Evolutionary conservation across 2,113 vertebrate genomes (phyloP).

Genomic region (Mormyrus iriodes): DNA sequence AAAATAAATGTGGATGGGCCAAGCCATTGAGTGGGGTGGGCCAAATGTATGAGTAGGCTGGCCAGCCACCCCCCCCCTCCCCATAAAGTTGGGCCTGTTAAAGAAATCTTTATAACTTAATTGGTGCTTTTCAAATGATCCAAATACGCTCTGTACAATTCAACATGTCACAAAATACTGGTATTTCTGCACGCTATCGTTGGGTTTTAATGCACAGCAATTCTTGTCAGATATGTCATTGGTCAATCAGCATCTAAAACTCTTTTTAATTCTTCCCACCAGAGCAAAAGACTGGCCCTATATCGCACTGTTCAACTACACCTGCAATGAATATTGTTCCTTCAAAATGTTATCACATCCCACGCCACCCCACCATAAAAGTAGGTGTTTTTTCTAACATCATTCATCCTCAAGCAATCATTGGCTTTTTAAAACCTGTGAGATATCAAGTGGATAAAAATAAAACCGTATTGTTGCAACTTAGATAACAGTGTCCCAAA

Average conservation of each 20-base stretch:
- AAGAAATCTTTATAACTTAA: background rate
- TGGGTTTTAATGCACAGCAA: background rate
- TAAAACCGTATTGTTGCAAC: background rate
- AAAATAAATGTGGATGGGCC: background rate
- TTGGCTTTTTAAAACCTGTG: background rate
- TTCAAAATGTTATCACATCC: background rate
- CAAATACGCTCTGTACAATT: background rate
- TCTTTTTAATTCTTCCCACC: background rate
- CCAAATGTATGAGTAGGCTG: background rate
- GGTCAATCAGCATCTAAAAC: background rate
- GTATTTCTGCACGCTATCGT: background rate
- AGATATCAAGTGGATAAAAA: conserved; percentile 1
- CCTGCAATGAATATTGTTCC: background rate
- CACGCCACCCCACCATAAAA: background rate
- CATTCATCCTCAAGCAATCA: background rate
- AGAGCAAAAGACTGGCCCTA: too few relatives aligned
- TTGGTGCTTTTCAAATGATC: background rate
- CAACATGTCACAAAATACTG: background rate
- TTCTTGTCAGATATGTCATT: background rate
- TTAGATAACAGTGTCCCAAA: background rate
- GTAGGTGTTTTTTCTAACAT: background rate
- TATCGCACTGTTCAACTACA: background rate
- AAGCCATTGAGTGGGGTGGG: background rate
- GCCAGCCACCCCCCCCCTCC: background rate
- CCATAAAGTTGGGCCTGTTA: background rate